phyloP scores from a whole-genome alignment of 2,797 vertebrate species.

The Sebastes baramenuke region DNA sequence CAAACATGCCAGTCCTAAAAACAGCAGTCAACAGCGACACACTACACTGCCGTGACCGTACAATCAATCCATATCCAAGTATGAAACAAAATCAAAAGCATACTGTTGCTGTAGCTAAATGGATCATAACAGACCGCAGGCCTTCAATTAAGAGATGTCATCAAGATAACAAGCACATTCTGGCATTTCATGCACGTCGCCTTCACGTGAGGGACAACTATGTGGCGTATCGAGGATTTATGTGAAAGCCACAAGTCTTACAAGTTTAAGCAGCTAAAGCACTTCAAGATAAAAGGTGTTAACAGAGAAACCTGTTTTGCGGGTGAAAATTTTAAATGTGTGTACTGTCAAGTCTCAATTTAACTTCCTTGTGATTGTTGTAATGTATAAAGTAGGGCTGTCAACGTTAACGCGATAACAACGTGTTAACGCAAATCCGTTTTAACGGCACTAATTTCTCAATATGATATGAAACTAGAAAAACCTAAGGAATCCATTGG shows the following conservation, averaged over 20 bases:
- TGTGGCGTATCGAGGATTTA: neutral
- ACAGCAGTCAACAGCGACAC: neutral
- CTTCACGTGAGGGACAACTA: neutral
- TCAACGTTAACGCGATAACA: too few relatives aligned
- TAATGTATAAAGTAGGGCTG: neutral
- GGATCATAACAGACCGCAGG: neutral
- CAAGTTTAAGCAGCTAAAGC: constrained; percentile 16
- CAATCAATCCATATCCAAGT: neutral
- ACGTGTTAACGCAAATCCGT: too few relatives aligned
- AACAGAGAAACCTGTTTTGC: neutral
- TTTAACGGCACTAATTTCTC: too few relatives aligned
- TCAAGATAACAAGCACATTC: neutral
- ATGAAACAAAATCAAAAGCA: neutral
- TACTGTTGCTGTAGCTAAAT: neutral
- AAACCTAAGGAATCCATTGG: too few relatives aligned
- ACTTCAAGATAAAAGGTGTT: neutral
- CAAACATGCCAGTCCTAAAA: neutral
- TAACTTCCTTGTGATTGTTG: neutral
- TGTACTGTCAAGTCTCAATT: neutral
- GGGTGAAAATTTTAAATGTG: neutral
- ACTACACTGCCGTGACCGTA: neutral
- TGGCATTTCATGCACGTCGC: neutral
- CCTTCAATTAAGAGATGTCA: neutral
- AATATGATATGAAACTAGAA: too few relatives aligned
- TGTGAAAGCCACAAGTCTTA: constrained; percentile 12